These are phyloP conservation scores for Agelaius phoeniceus DNA, from an alignment of 2,113 vertebrate genomes.

Conservation along the genomic window DNA sequence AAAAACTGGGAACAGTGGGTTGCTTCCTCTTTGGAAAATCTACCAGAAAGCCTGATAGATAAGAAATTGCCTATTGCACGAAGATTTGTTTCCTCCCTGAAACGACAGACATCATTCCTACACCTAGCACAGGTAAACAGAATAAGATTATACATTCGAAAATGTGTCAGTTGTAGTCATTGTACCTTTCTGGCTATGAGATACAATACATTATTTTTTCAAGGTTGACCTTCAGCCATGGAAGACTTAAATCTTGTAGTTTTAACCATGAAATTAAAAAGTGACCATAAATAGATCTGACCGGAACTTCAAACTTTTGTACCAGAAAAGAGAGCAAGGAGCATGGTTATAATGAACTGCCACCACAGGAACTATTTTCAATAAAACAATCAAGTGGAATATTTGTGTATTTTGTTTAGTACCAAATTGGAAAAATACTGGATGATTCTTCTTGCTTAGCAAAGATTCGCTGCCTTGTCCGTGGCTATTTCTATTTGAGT, in stretches of 20 bases:
- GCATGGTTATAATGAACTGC: neutral
- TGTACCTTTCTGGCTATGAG: neutral
- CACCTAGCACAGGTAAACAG: conserved; percentile 92
- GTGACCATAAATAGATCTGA: neutral
- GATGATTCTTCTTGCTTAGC: neutral
- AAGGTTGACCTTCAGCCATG: neutral
- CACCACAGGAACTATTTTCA: neutral
- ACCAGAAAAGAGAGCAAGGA: neutral
- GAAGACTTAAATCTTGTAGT: neutral
- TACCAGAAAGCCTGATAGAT: conserved; percentile 87
- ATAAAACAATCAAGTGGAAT: neutral
- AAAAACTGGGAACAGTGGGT: conserved; percentile 99
- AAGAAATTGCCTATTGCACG: conserved; percentile 94
- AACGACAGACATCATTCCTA: conserved; percentile 94
- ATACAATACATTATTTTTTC: neutral
- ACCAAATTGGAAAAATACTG: neutral
- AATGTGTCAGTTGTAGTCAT: neutral
- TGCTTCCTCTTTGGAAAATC: conserved; percentile 92
- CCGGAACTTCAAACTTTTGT: neutral
- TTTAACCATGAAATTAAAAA: neutral
- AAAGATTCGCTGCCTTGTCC: neutral
- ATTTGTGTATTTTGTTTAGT: neutral
- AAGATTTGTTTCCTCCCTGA: conserved; percentile 93
- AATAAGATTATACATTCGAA: neutral
- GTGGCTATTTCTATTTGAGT: neutral